Percentiles rank a stretch among this genome's conserved stretches.
Conservation (phyloP, 2,797 vertebrate genomes). For the Centroberyx gerrardi region DNA sequence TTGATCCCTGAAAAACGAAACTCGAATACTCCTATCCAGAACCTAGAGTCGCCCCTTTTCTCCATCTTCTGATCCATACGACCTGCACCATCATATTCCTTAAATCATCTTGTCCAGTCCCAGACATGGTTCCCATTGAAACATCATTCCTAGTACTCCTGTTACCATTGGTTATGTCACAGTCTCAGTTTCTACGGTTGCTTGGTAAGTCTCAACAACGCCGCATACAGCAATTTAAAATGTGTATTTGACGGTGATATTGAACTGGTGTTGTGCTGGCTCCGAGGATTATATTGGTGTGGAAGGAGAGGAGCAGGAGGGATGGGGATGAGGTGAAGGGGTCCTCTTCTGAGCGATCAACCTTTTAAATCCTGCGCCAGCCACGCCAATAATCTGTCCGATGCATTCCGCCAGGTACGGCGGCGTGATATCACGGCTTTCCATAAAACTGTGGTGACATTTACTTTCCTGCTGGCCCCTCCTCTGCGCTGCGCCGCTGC, state of each 20-base stretch:
- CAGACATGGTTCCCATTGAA: constrained; percentile 10
- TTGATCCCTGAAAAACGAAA: constrained; percentile 47
- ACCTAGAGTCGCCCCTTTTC: background rate
- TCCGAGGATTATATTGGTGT: constrained; percentile 22
- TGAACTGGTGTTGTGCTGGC: constrained; percentile 25
- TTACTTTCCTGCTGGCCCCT: constrained; percentile 57
- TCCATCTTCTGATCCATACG: background rate
- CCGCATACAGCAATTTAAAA: constrained; percentile 23
- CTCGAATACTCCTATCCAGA: background rate
- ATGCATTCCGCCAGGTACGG: constrained; percentile 45
- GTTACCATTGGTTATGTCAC: constrained; percentile 17
- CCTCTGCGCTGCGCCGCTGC: constrained; percentile 43
- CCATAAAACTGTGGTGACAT: constrained; percentile 56
- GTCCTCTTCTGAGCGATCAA: constrained; percentile 50
- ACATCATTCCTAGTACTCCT: constrained; percentile 19
- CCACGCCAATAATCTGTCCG: constrained; percentile 41
- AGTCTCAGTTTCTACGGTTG: constrained; percentile 10
- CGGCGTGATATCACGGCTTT: constrained; percentile 43
- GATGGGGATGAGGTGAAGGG: constrained; percentile 31
- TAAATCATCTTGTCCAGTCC: constrained; percentile 26
- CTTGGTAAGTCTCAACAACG: background rate
- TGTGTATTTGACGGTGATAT: constrained; percentile 11
- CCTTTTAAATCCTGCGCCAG: constrained; percentile 45
- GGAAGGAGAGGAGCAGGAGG: constrained; percentile 24
- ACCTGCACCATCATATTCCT: constrained; percentile 11